Percentiles rank a stretch among this genome's conserved stretches.
Evolutionary conservation across 1,140 invertebrate species (phyloP).

Genomic region (Lethrus apterus): DNA sequence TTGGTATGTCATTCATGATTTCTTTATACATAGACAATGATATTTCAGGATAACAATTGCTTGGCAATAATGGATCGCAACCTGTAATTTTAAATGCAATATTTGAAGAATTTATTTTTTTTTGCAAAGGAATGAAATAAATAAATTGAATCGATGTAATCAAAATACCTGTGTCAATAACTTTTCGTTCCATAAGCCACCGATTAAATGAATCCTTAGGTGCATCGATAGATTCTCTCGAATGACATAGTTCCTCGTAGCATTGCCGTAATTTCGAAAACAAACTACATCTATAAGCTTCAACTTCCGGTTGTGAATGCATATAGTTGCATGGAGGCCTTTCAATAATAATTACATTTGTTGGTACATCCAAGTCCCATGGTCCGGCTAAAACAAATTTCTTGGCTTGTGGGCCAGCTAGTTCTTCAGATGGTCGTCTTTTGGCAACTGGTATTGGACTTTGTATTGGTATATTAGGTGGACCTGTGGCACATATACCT

Average conservation of each 20-base stretch:
- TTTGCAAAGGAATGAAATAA: not conserved
- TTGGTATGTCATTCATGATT: constrained; percentile 98
- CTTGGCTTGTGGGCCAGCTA: constrained; percentile 60
- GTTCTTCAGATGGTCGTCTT: constrained; percentile 73
- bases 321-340: constrained; percentile 71
- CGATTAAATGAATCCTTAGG: constrained; percentile 94
- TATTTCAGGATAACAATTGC: constrained; percentile 85
- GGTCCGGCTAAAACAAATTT: constrained; percentile 83
- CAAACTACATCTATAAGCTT: constrained; percentile 70
- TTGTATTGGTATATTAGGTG: constrained; percentile 22
- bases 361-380: constrained; percentile 91
- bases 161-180: constrained; percentile 61
- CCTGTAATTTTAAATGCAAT: constrained; percentile 43
- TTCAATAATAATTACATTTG: constrained; percentile 91
- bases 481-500: constrained; percentile 60
- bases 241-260: constrained; percentile 91
- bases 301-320: constrained; percentile 91
- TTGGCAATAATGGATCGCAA: constrained; percentile 82
- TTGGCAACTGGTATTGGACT: constrained; percentile 39
- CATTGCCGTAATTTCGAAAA: constrained; percentile 78
- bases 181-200: constrained; percentile 93
- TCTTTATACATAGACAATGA: constrained; percentile 93
- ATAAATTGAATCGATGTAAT: not conserved
- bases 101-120: constrained; percentile 3
- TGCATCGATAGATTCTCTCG: constrained; percentile 88